Conservation (phyloP, 2,113 vertebrate species). For the Macquaria australasica region DNA sequence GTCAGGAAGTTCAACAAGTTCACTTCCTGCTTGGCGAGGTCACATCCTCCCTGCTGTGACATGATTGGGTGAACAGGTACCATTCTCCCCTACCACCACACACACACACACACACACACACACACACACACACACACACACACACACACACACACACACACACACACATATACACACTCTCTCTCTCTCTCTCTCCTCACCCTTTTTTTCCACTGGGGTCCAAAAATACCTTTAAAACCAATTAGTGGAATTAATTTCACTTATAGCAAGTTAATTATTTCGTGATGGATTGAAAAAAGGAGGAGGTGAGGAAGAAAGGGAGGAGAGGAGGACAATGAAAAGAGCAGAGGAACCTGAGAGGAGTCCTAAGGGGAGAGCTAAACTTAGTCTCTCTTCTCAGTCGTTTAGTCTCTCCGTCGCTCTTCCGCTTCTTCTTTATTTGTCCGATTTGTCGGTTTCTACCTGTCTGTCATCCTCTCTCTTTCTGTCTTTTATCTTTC, state of each 20-base stretch:
- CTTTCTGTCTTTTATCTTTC: conserved; percentile 2
- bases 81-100: background rate
- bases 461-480: conserved; percentile 17
- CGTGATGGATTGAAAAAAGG: conserved; percentile 80
- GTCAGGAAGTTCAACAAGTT: conserved; percentile 44
- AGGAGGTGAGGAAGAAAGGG: conserved; percentile 72
- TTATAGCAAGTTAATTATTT: conserved; percentile 90
- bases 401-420: conserved; percentile 56
- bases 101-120: conserved; percentile 2
- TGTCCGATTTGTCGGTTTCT: conserved; percentile 21
- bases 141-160: conserved; percentile 4
- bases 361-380: conserved; percentile 82
- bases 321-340: conserved; percentile 72
- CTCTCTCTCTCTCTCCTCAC: conserved; percentile 35
- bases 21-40: conserved; percentile 69
- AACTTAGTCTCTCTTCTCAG: conserved; percentile 78
- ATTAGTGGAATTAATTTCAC: conserved; percentile 90
- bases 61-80: conserved; percentile 55
- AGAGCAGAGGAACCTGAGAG: conserved; percentile 78
- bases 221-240: conserved; percentile 88
- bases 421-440: conserved; percentile 48
- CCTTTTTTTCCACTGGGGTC: conserved; percentile 62
- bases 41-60: conserved; percentile 49
- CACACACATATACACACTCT: background rate
- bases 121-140: conserved; percentile 1